phyloP scores from a whole-genome alignment of 2,797 vertebrate genomes.

The Melopsittacus undulatus region DNA sequence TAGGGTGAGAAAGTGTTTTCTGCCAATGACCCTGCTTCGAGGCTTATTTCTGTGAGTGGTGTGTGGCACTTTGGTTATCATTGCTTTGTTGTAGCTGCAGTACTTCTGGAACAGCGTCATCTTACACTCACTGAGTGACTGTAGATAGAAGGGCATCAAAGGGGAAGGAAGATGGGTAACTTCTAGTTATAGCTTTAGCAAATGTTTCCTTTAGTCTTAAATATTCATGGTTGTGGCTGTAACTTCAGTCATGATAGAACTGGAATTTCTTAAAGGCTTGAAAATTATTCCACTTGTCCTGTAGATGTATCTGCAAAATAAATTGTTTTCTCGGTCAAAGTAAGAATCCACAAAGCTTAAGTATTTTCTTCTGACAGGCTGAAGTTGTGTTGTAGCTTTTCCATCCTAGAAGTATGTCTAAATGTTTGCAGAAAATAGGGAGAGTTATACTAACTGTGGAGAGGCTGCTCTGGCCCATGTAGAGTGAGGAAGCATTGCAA shows the following conservation, averaged over 20 bases:
- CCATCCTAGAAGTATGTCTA: not conserved
- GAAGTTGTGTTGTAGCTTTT: not conserved
- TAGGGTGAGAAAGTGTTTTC: not conserved
- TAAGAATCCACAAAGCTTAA: not conserved
- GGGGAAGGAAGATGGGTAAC: not conserved
- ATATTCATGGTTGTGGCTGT: not conserved
- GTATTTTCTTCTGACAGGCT: not conserved
- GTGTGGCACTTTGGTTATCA: not conserved
- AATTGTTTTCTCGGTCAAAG: not conserved
- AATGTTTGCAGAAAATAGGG: not conserved
- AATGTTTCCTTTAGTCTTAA: not conserved
- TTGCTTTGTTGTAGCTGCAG: not conserved
- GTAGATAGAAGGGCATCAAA: not conserved
- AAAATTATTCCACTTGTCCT: not conserved
- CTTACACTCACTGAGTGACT: not conserved
- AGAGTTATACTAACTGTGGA: not conserved
- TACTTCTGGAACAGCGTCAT: not conserved
- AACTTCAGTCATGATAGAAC: not conserved
- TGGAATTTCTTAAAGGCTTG: not conserved
- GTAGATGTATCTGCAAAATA: not conserved
- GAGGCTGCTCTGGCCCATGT: not conserved
- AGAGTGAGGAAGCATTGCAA: not conserved
- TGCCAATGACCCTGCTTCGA: fast-evolving
- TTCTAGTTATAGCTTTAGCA: not conserved
- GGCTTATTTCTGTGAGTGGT: not conserved